A percentile compares a stretch with the other conserved stretches of the same genome.
Conservation (phyloP, 37 sponge, comb jelly and placozoan genomes). For the Theonella swinhoei region DNA sequence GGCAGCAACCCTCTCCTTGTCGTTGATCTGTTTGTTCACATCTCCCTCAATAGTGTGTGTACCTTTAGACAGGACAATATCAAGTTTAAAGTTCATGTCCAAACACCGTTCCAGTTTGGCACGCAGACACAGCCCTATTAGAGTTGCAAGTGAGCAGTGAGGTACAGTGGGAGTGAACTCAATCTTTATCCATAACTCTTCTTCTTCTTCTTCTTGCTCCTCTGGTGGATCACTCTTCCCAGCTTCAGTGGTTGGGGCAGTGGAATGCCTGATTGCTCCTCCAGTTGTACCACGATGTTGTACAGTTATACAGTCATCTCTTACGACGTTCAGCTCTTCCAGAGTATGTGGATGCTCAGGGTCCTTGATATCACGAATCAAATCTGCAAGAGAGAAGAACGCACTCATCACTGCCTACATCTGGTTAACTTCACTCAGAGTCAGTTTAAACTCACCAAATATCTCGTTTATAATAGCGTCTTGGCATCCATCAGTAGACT, state of each 20-base stretch:
- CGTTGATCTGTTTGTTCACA: slow-evolving; percentile 96
- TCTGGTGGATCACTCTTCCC: too few relatives aligned
- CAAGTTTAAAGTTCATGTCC: slow-evolving; percentile 56
- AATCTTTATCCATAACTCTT: slow-evolving; percentile 51
- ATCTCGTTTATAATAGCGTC: slow-evolving; percentile 32
- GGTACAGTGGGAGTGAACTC: slow-evolving; percentile 91
- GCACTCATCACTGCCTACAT: neutral
- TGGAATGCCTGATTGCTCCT: neutral
- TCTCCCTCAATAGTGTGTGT: slow-evolving; percentile 76
- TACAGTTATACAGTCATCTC: slow-evolving; percentile 64
- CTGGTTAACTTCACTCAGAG: neutral
- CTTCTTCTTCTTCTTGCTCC: slow-evolving; percentile 19
- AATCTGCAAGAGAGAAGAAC: slow-evolving; percentile 35
- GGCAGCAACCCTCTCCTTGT: slow-evolving; percentile 93
- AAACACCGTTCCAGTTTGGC: slow-evolving; percentile 72
- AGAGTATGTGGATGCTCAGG: slow-evolving; percentile 88
- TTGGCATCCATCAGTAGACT: neutral
- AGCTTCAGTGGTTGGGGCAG: neutral
- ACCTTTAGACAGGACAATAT: slow-evolving; percentile 73
- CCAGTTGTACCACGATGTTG: neutral
- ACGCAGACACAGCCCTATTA: slow-evolving; percentile 87
- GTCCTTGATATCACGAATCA: slow-evolving; percentile 81
- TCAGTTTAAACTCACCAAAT: slow-evolving; percentile 22
- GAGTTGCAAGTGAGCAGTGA: slow-evolving; percentile 92
- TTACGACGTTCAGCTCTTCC: slow-evolving; percentile 87